Conservation (phyloP, 1,140 invertebrate genomes). For the Streblospio benedicti region DNA sequence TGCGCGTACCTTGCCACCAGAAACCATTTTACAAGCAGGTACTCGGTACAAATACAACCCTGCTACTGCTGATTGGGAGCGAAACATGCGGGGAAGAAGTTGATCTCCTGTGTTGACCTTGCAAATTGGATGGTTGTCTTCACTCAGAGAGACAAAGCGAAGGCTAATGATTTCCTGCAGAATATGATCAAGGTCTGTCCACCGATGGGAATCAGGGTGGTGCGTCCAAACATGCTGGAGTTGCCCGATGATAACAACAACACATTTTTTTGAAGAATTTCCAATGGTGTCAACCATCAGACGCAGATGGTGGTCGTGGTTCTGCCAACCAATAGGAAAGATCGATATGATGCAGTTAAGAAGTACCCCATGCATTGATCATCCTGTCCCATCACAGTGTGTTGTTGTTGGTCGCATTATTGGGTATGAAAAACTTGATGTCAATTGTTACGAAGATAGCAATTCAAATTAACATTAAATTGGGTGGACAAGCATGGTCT, state of each 20-base stretch:
- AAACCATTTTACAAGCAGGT: conserved; percentile 51
- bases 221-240: conserved; percentile 44
- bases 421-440: conserved; percentile 48
- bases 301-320: conserved; percentile 38
- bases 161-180: conserved; percentile 56
- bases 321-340: conserved; percentile 53
- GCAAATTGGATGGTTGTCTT: conserved; percentile 61
- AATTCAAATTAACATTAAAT: conserved; percentile 14
- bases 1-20: conserved; percentile 58
- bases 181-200: conserved; percentile 53
- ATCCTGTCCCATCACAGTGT: conserved; percentile 60
- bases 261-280: conserved; percentile 27
- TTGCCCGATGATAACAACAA: conserved; percentile 32
- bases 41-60: conserved; percentile 10
- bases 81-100: conserved; percentile 47
- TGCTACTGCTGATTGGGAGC: conserved; percentile 61
- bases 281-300: conserved; percentile 18
- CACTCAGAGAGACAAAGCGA: conserved; percentile 54
- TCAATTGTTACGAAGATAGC: conserved; percentile 25
- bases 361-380: conserved; percentile 74
- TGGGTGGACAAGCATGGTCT: conserved; percentile 12
- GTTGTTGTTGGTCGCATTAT: conserved; percentile 58
- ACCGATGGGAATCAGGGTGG: conserved; percentile 60
- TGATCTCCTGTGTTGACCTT: conserved; percentile 50
- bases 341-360: conserved; percentile 80